These are phyloP conservation scores for Ridgeia piscesae DNA, from an alignment of 1,140 invertebrate species.

Conservation along the genomic window DNA sequence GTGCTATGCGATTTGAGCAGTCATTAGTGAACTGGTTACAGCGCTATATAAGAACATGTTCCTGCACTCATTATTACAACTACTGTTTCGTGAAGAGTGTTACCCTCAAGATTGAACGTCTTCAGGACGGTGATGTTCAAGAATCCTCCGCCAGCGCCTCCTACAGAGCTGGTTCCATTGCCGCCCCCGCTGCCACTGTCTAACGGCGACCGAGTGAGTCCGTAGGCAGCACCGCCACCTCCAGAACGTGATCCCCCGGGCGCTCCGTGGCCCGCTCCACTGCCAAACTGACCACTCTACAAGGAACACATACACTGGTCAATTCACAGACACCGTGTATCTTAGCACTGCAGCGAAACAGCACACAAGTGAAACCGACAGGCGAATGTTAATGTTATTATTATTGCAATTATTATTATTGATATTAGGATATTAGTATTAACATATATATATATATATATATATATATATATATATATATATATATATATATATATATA, in stretches of 20 bases:
- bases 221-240: conserved; percentile 26
- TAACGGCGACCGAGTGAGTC: conserved; percentile 33
- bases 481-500: no score
- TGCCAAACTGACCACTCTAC: not conserved
- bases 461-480: no score
- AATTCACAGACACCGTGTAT: not conserved
- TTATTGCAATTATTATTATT: no score
- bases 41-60: no score
- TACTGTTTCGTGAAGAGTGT: not conserved
- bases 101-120: conserved; percentile 33
- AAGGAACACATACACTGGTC: not conserved
- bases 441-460: no score
- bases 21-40: no score
- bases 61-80: not conserved
- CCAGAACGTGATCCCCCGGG: not conserved
- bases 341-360: no score
- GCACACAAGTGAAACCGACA: no score
- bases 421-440: no score
- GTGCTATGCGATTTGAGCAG: no score
- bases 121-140: conserved; percentile 35
- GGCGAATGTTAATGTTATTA: no score
- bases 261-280: not conserved
- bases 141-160: conserved; percentile 40
- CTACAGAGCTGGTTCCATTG: conserved; percentile 26
- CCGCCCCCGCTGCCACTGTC: conserved; percentile 44